Base-by-base conservation (phyloP, 2,888 invertebrate species). In the Agrotis exclamationis region DNA sequence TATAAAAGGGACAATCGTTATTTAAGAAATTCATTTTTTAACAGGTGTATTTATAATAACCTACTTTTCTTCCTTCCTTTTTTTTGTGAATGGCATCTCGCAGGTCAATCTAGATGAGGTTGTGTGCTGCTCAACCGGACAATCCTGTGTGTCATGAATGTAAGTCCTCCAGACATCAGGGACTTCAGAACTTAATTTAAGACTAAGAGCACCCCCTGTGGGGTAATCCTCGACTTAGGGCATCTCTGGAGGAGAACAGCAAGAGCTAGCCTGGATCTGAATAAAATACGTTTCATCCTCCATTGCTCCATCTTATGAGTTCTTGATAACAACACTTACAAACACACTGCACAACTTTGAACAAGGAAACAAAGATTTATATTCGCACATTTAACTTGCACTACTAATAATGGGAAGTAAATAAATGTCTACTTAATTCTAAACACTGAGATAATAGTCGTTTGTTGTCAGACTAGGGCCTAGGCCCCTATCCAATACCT, bases 401-500 rank as follows among this genome's bases (percentile, higher is more conserved):
- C 33, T 60, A 72, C 45, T 70, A 70, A 63, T 76, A 76, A 76
- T 66, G 64, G 72, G 70, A 74, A 79, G 67, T 74, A 71, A 72
- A 73, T 72, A 79, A 76, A 83, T 68, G 81, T 67, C 67, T 65
- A 67, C 69, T 80, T 70, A 75, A 78, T 73, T 65, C 84, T 56
- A 68, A 76, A 66, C 70, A 68, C 51, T 56, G 16, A 70, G 71
- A 84, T 80, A 81, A 86, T 80, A 77, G 77, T 33, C 75, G 71
- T 83, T 87, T 83, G 83, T 84, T 63, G 77, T 72, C 71, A 71
- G 70, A 75, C 71, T 86, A 88, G 89, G 89, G 87, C 50, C 45
- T 24, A n/a, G 22, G 51, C 50, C 89, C 89, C 87, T 89, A 89
- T 86, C 88, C 90, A 89, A 79, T 82, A 80, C 94, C 93, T 90